Conservation (phyloP, 2,113 vertebrate genomes). For the Panthera uncia region DNA sequence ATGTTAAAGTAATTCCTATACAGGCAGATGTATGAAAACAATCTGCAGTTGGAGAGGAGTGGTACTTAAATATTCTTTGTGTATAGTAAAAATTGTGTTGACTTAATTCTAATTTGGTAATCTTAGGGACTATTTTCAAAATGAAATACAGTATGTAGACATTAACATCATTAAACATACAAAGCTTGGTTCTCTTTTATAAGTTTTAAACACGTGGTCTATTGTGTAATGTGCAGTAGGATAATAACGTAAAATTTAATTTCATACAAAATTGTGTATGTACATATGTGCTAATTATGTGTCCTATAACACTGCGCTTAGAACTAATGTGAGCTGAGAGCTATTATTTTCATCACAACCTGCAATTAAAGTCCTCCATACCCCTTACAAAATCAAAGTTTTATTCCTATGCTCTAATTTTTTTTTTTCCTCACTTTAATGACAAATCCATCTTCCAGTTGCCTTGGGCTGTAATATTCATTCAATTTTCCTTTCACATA, state of each 20-base stretch:
- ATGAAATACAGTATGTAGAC: not conserved
- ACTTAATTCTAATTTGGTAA: not conserved
- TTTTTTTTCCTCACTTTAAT: conserved; percentile 46
- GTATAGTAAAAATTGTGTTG: not conserved
- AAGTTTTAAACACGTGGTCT: not conserved
- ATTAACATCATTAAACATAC: not conserved
- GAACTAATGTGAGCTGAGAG: not conserved
- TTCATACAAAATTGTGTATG: not conserved
- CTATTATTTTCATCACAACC: conserved; percentile 49
- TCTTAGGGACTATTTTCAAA: not conserved
- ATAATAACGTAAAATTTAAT: not conserved
- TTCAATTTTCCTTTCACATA: conserved; percentile 26
- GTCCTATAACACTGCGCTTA: not conserved
- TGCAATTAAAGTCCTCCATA: not conserved
- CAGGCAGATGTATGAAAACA: not conserved
- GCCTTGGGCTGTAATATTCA: conserved; percentile 43
- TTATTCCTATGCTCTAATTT: conserved; percentile 57
- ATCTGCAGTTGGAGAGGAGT: not conserved
- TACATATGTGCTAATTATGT: not conserved
- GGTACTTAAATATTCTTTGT: not conserved
- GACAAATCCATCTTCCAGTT: conserved; percentile 53
- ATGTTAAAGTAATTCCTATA: not conserved
- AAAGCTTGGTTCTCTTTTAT: not conserved
- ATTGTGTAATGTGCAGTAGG: not conserved
- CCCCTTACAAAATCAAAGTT: conserved; percentile 2